A percentile compares a stretch with the other conserved stretches of the same genome.
Evolutionary conservation across 2,888 invertebrate species (phyloP).

Genomic region (Volucella bombylans): DNA sequence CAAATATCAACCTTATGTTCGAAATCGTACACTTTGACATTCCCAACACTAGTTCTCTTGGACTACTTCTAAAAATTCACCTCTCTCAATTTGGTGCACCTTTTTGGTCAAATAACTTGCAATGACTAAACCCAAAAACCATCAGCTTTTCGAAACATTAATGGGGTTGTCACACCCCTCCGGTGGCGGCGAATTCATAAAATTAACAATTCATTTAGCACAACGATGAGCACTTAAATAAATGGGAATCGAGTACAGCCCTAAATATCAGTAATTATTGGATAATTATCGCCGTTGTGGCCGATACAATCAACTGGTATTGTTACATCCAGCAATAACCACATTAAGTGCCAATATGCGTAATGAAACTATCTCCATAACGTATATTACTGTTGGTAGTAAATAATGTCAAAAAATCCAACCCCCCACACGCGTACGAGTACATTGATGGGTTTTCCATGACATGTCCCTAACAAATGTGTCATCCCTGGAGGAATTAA

Average conservation of each 20-base stretch:
- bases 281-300: slow-evolving; percentile 44
- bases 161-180: neutral
- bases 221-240: slow-evolving; percentile 31
- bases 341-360: neutral
- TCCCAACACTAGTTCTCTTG: too few species aligned
- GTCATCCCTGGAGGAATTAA: slow-evolving; percentile 14
- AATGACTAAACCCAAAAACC: too few species aligned
- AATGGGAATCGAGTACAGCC: slow-evolving; percentile 7
- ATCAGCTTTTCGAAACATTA: neutral
- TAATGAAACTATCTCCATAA: slow-evolving; percentile 5
- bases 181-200: neutral
- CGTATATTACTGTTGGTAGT: too few species aligned
- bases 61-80: too few species aligned
- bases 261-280: slow-evolving; percentile 37
- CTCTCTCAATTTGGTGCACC: neutral
- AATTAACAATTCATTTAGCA: slow-evolving; percentile 18
- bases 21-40: too few species aligned
- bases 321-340: slow-evolving; percentile 14
- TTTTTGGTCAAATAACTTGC: too few species aligned
- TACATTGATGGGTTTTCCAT: slow-evolving; percentile 40
- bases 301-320: slow-evolving; percentile 25
- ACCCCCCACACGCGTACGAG: neutral
- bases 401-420: neutral
- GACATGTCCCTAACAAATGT: slow-evolving; percentile 46
- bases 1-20: too few species aligned